Base-by-base conservation (phyloP, 2,113 vertebrate genomes). In the Drymodes brunneopygia region DNA sequence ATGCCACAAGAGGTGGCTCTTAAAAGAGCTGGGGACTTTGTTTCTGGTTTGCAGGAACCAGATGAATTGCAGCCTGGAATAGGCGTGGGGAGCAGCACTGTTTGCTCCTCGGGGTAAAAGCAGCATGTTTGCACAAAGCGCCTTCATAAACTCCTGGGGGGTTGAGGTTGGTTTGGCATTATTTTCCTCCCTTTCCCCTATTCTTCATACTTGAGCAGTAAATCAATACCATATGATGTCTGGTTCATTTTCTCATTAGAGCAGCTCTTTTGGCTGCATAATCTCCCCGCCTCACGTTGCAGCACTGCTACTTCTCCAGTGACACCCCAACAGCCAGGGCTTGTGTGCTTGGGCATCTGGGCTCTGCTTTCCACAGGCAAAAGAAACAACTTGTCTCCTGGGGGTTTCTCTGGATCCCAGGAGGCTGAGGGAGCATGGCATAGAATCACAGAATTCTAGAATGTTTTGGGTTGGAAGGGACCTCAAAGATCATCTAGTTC, bases 61-160 rank as follows among this genome's bases (percentile, higher is more conserved):
- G 74, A 67, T 25, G 9, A 40, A 44, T 8, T 29, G 60, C 66
- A 79, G 84, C 50, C 78, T 2, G 0, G 11, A 20, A 12, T 0
- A 0, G 48, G 36, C 33, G 0, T 0, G 1, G 4, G 25, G 71
- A 57, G 58, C 42, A 58, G 25, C 11, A 0, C 28, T 4, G n/a
- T 82, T 73, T 10, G 27, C 33, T 83, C 38, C 58, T 25, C 0
- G 0, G 67, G 35, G 65, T 36, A 54, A 66, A 40, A 62, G 56
- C 81, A 56, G 77, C 0, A 0, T 15, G 64, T 73, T 70, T 57
- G 58, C 86, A 96, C 81, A 95, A 62, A 89, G 44, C 0, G 7
- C 47, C 81, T 61, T 45, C 15, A 73, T 31, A 83, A 77, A 69
- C 42, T 50, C 7, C 1, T 19, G 58, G 58, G 80, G 28, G 53